phyloP scores from a whole-genome alignment of 2,888 invertebrate species.

The Apamea anceps region DNA sequence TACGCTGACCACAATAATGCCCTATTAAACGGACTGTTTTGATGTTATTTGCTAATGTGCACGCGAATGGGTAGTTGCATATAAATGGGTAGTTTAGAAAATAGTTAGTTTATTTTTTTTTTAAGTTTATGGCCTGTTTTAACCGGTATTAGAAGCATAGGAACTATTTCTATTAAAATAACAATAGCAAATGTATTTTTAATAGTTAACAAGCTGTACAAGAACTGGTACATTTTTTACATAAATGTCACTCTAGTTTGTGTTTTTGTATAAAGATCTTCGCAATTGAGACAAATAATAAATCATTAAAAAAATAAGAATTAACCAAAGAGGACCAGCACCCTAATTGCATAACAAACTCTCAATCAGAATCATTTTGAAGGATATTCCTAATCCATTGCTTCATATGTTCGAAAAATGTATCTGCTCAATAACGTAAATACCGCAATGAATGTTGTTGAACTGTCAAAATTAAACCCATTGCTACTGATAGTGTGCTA shows the following conservation, averaged over 20 bases:
- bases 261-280: background rate
- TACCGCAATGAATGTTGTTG: no score
- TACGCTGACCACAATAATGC: conserved; percentile 79
- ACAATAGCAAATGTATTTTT: background rate
- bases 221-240: background rate
- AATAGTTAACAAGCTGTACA: background rate
- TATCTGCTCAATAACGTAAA: no score
- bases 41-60: conserved; percentile 77
- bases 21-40: conserved; percentile 79
- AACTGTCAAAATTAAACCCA: no score
- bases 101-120: conserved; percentile 29
- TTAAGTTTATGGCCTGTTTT: background rate
- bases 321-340: no score
- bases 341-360: no score
- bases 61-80: conserved; percentile 69
- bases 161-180: no score
- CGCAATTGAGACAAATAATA: background rate
- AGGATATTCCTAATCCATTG: no score
- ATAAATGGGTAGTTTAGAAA: conserved; percentile 63
- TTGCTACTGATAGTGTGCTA: no score
- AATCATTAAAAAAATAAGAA: no score
- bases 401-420: no score
- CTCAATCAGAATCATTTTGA: no score
- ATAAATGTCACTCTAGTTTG: background rate
- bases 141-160: background rate